Base-by-base conservation (phyloP, 2,888 invertebrate genomes). In the Heteromurus nitidus region DNA sequence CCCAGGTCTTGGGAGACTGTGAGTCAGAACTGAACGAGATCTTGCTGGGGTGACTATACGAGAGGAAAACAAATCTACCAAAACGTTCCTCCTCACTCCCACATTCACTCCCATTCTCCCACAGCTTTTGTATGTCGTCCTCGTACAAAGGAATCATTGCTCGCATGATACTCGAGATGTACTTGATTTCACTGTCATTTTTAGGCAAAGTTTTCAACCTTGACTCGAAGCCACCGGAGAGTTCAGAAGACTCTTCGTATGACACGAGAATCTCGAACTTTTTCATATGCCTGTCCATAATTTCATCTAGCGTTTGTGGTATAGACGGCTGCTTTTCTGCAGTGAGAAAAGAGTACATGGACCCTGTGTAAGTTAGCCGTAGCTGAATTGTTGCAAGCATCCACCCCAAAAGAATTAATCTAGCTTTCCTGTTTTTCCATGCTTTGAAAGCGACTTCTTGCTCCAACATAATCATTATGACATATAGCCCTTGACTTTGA, bases 301-400 rank as follows among this genome's bases (percentile, higher is more conserved):
- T 22, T 1, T 53, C 42, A 11, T 65, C 42, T 42, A 75, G 16
- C 26, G n/a, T 36, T 0, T 5, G 24, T 1, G 65, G 64, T 1
- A 65, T 47, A 3, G 11, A 28, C 9, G 74, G 74, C 9, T 28
- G 42, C 18, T n/a, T 64, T 20, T 9, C n/a, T 11, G 55, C n/a
- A 0, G 74, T 36, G 36, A 75, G 26, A 31, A 65, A 55, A 0
- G 74, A 75, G 26, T 65, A 75, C 47, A 47, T 75, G 55, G 20
- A 26, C 1, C 53, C 65, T 16, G 65, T 75, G 28, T 75, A 75
- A 5, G 55, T 36, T 47, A 75, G 31, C 26, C 74, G 26, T 18
- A 75, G 18, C 26, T 65, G 65, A 28, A 75, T 31, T 9, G 74
- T 42, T 22, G 30, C 42, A 3, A 75, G 22, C 3, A 64, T 36